These are phyloP conservation scores for Oxytorus armatus DNA, from an alignment of 2,888 invertebrate genomes.

Conservation along the genomic window DNA sequence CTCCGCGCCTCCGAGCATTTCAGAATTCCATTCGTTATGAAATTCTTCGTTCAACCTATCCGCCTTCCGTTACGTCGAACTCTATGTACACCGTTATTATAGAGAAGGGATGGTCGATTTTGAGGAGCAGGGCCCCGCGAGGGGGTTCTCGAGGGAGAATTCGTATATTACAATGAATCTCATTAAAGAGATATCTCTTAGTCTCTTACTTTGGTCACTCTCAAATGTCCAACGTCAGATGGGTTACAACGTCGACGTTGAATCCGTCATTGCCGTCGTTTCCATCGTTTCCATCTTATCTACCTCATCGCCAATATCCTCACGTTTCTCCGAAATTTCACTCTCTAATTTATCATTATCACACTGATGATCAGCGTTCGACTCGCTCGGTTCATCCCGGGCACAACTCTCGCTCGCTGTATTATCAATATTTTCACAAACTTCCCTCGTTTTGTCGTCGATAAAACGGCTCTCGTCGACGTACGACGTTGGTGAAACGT, in stretches of 20 bases:
- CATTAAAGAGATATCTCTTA: slow-evolving; percentile 64
- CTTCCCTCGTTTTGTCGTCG: neutral
- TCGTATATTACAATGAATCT: slow-evolving; percentile 66
- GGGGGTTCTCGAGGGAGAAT: slow-evolving; percentile 29
- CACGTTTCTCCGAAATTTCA: no score
- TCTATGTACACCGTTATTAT: slow-evolving; percentile 69
- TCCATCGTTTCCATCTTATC: neutral
- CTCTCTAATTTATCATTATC: no score
- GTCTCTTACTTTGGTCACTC: slow-evolving; percentile 71
- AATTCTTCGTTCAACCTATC: slow-evolving; percentile 47
- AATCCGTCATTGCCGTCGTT: slow-evolving; percentile 47
- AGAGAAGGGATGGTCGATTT: slow-evolving; percentile 31
- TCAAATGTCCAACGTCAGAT: slow-evolving; percentile 65
- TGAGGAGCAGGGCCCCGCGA: neutral
- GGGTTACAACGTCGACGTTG: slow-evolving; percentile 61
- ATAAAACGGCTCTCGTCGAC: neutral
- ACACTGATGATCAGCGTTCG: slow-evolving; percentile 12
- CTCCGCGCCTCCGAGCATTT: slow-evolving; percentile 40
- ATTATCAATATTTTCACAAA: slow-evolving; percentile 48
- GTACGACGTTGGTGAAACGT: neutral
- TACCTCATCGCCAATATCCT: slow-evolving; percentile 16
- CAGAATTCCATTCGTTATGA: slow-evolving; percentile 46
- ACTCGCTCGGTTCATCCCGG: slow-evolving; percentile 26
- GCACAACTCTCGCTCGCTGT: neutral
- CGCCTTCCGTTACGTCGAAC: slow-evolving; percentile 58